Evolutionary conservation across 2,888 invertebrate genomes (phyloP).

Genomic region (Andrena dorsata): DNA sequence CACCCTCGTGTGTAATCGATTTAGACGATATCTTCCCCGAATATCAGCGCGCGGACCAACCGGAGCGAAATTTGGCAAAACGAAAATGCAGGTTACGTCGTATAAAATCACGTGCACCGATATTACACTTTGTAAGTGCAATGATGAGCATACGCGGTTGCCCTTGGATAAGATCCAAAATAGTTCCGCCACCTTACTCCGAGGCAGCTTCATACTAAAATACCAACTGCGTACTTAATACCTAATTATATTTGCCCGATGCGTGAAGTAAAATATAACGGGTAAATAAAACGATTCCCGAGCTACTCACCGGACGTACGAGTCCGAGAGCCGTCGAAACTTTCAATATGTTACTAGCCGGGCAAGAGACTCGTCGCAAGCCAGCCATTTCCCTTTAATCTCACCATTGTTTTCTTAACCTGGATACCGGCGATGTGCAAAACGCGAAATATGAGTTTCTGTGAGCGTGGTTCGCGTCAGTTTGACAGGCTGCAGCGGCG

Average conservation of each 20-base stretch:
- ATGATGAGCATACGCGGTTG: constrained; percentile 66
- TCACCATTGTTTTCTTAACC: constrained; percentile 64
- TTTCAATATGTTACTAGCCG: background rate
- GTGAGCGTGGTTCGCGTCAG: constrained; percentile 56
- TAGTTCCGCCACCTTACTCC: constrained; percentile 69
- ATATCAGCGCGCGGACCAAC: constrained; percentile 2
- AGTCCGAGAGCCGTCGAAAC: background rate
- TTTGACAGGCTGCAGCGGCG: constrained; percentile 53
- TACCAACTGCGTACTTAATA: constrained; percentile 71
- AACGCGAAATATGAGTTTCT: constrained; percentile 44
- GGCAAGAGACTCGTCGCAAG: background rate
- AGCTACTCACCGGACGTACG: background rate
- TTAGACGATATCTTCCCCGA: constrained; percentile 14
- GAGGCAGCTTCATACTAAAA: constrained; percentile 70
- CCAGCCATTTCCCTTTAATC: constrained; percentile 43
- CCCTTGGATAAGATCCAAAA: constrained; percentile 75
- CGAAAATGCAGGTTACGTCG: constrained; percentile 50
- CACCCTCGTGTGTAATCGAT: background rate
- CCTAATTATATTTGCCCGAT: constrained; percentile 66
- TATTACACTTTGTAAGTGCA: constrained; percentile 70
- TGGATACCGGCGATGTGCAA: constrained; percentile 48
- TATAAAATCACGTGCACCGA: constrained; percentile 60
- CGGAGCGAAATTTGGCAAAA: constrained; percentile 44
- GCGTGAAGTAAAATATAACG: constrained; percentile 30
- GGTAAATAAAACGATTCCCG: constrained; percentile 7